phyloP scores from a whole-genome alignment of 92 coral and sea anemone species.

The Porites cylindrica region DNA sequence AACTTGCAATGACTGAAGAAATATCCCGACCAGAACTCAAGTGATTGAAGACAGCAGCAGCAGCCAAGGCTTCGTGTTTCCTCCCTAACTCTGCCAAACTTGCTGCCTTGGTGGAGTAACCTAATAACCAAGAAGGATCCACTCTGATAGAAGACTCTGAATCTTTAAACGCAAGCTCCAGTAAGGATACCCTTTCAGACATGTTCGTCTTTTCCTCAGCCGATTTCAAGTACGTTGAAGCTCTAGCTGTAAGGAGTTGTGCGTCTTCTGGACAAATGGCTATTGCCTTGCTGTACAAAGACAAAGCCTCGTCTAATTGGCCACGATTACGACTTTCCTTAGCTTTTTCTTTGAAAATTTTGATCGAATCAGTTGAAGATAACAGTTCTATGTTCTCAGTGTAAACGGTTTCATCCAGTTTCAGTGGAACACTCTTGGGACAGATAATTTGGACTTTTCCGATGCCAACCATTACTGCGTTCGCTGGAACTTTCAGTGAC shows the following conservation, averaged over 20 bases:
- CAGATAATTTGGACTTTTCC: not conserved
- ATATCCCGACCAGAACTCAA: conserved; percentile 14
- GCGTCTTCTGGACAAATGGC: not conserved
- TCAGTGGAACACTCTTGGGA: not conserved
- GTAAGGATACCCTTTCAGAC: not conserved
- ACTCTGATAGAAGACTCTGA: conserved; percentile 1
- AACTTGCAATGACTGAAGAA: conserved; percentile 1
- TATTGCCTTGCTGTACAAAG: not conserved
- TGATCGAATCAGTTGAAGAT: not conserved
- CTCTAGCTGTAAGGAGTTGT: conserved; percentile 4
- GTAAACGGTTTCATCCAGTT: not conserved
- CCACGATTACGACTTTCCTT: not conserved
- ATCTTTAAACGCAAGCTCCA: conserved; percentile 12
- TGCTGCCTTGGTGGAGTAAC: conserved; percentile 9
- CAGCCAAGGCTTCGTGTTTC: conserved; percentile 21
- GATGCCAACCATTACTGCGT: conserved; percentile 12
- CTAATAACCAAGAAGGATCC: conserved; percentile 13
- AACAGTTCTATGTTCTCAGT: not conserved
- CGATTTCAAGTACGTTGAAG: not conserved
- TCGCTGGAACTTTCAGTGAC: not conserved
- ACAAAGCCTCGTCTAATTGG: not conserved
- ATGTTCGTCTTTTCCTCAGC: not conserved
- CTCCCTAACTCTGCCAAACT: conserved; percentile 20
- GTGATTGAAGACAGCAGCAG: conserved; percentile 40
- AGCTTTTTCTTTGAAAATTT: not conserved